These are phyloP conservation scores for Hoplostethus atlanticus DNA, from an alignment of 2,797 vertebrate genomes.

Conservation along the genomic window DNA sequence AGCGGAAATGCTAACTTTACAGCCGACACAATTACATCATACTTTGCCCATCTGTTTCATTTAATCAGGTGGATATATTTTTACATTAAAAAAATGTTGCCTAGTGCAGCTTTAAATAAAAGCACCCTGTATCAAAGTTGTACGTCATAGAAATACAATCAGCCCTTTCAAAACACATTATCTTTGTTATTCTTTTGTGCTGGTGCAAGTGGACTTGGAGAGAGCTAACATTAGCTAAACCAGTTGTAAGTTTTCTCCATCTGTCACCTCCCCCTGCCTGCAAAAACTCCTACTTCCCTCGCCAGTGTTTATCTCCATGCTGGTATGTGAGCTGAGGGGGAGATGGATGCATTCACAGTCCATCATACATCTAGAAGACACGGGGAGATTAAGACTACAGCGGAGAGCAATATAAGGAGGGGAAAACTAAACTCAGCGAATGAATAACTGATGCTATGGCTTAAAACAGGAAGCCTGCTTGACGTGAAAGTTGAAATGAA, in stretches of 20 bases:
- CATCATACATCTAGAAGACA: slow-evolving; percentile 31
- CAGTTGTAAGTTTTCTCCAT: slow-evolving; percentile 14
- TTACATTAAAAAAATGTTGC: too few relatives aligned
- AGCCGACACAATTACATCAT: too few relatives aligned
- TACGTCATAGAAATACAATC: background rate
- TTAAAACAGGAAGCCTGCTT: background rate
- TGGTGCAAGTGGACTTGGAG: background rate
- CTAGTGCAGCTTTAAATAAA: too few relatives aligned
- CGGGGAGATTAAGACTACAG: slow-evolving; percentile 12
- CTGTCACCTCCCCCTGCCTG: slow-evolving; percentile 34
- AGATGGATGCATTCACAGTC: slow-evolving; percentile 8
- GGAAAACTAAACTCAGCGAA: too few relatives aligned
- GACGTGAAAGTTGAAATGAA: slow-evolving; percentile 1
- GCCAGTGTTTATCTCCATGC: slow-evolving; percentile 56
- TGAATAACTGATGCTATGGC: too few relatives aligned
- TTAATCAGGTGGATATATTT: too few relatives aligned
- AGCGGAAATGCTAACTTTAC: too few relatives aligned
- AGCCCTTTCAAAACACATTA: background rate
- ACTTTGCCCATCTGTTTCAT: too few relatives aligned
- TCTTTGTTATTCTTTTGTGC: background rate
- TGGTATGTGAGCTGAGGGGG: slow-evolving; percentile 48
- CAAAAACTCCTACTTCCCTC: slow-evolving; percentile 36
- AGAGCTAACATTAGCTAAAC: slow-evolving; percentile 4
- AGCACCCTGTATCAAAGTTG: too few relatives aligned
- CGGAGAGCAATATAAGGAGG: background rate